Conservation (phyloP, 2,113 vertebrate species). For the Cyprinodon tularosa region DNA sequence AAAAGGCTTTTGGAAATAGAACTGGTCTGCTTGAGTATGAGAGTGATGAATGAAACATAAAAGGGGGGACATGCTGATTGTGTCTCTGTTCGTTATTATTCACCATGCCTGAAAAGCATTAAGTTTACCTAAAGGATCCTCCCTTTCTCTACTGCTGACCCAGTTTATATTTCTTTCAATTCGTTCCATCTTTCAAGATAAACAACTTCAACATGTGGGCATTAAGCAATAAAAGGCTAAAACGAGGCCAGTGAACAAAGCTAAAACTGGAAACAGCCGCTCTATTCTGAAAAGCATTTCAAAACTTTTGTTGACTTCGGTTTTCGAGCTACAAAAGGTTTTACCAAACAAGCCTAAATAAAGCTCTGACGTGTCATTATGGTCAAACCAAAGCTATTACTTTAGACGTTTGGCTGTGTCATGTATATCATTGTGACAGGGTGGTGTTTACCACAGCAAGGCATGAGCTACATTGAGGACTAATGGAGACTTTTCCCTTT, state of each 20-base stretch:
- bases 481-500: conserved; percentile 68
- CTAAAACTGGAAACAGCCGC: background rate
- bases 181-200: conserved; percentile 49
- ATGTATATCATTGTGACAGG: conserved; percentile 68
- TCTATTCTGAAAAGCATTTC: conserved; percentile 40
- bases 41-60: conserved; percentile 39
- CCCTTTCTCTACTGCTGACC: conserved; percentile 26
- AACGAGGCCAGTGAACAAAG: conserved; percentile 3
- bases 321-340: conserved; percentile 58
- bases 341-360: conserved; percentile 66
- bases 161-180: conserved; percentile 20
- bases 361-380: conserved; percentile 75
- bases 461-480: conserved; percentile 25
- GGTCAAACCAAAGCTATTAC: conserved; percentile 57
- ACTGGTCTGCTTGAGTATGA: conserved; percentile 44
- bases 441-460: conserved; percentile 65
- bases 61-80: conserved; percentile 60
- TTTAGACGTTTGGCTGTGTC: conserved; percentile 48
- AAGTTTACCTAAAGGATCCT: conserved; percentile 42
- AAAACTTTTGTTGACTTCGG: conserved; percentile 52
- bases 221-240: conserved; percentile 23
- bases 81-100: conserved; percentile 66
- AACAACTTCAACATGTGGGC: conserved; percentile 59
- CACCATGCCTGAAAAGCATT: conserved; percentile 63
- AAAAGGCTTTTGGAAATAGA: conserved; percentile 39